phyloP scores from a whole-genome alignment of 2,113 vertebrate genomes.

The Anguilla japonica region DNA sequence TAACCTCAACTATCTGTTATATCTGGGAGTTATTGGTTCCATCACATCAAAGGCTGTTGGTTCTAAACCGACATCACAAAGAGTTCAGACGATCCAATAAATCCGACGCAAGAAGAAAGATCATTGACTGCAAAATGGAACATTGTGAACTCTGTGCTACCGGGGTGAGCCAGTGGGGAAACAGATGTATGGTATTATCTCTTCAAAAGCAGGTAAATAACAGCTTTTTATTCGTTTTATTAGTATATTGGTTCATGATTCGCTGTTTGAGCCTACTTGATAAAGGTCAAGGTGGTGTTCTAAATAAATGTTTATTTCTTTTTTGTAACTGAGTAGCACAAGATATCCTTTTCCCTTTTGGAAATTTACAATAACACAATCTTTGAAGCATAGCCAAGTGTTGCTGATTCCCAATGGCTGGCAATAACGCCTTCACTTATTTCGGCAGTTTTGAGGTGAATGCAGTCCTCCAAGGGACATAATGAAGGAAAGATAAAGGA shows the following conservation, averaged over 20 bases:
- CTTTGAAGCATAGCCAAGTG: constrained; percentile 42
- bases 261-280: background rate
- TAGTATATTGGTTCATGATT: constrained; percentile 1
- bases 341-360: constrained; percentile 34
- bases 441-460: constrained; percentile 36
- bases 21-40: background rate
- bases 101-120: constrained; percentile 16
- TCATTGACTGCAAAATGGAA: constrained; percentile 28
- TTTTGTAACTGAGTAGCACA: constrained; percentile 18
- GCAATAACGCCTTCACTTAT: constrained; percentile 42
- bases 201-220: background rate
- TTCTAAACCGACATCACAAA: constrained; percentile 14
- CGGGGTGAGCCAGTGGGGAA: constrained; percentile 11
- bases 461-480: constrained; percentile 23
- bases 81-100: constrained; percentile 2
- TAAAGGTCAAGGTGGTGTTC: constrained; percentile 1
- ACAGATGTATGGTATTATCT: background rate
- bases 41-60: constrained; percentile 14
- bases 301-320: constrained; percentile 11
- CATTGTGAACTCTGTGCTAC: background rate
- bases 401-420: constrained; percentile 40
- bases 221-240: background rate
- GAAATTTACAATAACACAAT: constrained; percentile 28
- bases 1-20: constrained; percentile 24
- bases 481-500: background rate